Conservation (phyloP, 2,113 vertebrate species). For the Seriola dumerili region DNA sequence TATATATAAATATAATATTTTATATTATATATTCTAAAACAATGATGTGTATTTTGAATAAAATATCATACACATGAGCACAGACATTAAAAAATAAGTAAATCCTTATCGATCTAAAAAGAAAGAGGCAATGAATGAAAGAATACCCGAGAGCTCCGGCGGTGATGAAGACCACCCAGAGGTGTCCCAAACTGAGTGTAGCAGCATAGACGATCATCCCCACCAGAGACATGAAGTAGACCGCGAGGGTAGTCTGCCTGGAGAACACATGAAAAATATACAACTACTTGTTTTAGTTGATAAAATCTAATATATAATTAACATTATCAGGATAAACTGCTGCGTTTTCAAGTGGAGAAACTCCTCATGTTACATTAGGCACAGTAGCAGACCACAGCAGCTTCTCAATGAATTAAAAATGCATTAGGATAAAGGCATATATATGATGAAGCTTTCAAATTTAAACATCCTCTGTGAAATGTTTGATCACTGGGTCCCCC, state of each 20-base stretch:
- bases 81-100: not conserved
- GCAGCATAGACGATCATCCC: conserved; percentile 92
- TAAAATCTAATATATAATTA: not conserved
- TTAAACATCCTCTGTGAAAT: not conserved
- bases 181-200: conserved; percentile 87
- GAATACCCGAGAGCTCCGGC: conserved; percentile 91
- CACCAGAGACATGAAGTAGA: conserved; percentile 92
- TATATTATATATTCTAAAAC: not conserved
- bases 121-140: not conserved
- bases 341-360: not conserved
- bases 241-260: conserved; percentile 91
- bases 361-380: fast-evolving
- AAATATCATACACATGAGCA: not conserved
- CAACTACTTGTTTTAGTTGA: no score
- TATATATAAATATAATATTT: no score
- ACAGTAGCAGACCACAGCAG: not conserved
- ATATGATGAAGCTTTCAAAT: not conserved
- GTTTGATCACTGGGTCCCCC: not conserved
- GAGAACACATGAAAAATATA: conserved; percentile 10
- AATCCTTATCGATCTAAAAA: not conserved
- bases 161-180: conserved; percentile 96
- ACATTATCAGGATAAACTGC: not conserved
- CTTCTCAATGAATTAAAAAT: not conserved
- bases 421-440: not conserved
- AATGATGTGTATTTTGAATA: no score